phyloP scores from a whole-genome alignment of 2,888 invertebrate species.

The Cheilosia vulpina region DNA sequence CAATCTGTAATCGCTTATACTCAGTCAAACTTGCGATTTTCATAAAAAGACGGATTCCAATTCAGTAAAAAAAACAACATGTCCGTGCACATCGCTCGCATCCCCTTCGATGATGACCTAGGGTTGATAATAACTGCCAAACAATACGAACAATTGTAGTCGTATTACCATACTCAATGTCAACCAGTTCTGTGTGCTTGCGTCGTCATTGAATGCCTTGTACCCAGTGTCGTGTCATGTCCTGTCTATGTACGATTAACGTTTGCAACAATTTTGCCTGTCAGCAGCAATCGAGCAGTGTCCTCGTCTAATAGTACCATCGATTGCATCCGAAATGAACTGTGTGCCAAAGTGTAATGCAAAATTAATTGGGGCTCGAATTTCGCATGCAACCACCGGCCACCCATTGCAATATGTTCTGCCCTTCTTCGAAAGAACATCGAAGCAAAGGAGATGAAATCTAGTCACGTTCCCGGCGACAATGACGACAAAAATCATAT shows the following conservation, averaged over 20 bases:
- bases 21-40: no score
- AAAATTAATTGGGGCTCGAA: slow-evolving; percentile 62
- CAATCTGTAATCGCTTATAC: background rate
- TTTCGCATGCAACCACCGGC: slow-evolving; percentile 41
- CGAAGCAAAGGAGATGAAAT: slow-evolving; percentile 54
- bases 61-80: slow-evolving; percentile 8
- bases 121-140: slow-evolving; percentile 21
- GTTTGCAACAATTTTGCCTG: slow-evolving; percentile 39
- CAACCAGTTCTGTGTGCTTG: slow-evolving; percentile 10
- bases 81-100: background rate
- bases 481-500: slow-evolving; percentile 23
- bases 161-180: slow-evolving; percentile 36
- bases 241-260: slow-evolving; percentile 35
- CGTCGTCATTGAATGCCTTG: slow-evolving; percentile 4
- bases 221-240: slow-evolving; percentile 30
- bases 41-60: slow-evolving; percentile 17
- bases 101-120: slow-evolving; percentile 15
- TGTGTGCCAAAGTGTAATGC: slow-evolving; percentile 58
- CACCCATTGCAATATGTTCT: background rate
- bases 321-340: slow-evolving; percentile 34
- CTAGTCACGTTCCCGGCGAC: slow-evolving; percentile 48
- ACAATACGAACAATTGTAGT: slow-evolving; percentile 14
- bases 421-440: slow-evolving; percentile 46
- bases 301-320: slow-evolving; percentile 27
- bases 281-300: slow-evolving; percentile 44